These are phyloP conservation scores for Hydrophis major DNA, from an alignment of 2,797 vertebrate species.

Conservation along the genomic window DNA sequence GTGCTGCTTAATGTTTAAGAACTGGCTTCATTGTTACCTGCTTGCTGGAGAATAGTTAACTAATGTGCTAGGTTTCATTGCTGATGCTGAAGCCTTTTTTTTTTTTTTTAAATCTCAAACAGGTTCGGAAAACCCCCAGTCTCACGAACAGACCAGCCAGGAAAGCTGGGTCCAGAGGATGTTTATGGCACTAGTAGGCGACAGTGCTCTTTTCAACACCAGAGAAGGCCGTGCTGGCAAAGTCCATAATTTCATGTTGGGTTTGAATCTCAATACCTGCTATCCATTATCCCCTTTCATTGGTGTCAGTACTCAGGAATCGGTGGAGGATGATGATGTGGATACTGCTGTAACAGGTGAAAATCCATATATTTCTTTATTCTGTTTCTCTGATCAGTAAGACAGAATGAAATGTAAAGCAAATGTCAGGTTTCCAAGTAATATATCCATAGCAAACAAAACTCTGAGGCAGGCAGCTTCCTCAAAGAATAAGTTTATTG, in stretches of 20 bases:
- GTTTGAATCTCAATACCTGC: conserved; percentile 89
- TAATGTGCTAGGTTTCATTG: background rate
- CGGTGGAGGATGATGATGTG: conserved; percentile 77
- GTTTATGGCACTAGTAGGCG: conserved; percentile 89
- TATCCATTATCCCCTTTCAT: conserved; percentile 79
- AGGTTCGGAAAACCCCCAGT: conserved; percentile 81
- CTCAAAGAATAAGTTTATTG: no score
- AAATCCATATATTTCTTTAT: background rate
- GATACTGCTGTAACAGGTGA: conserved; percentile 91
- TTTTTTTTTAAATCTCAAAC: background rate
- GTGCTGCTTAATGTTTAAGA: background rate
- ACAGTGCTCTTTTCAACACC: conserved; percentile 89
- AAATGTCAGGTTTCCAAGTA: background rate
- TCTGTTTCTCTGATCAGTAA: background rate
- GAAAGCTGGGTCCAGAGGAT: conserved; percentile 94
- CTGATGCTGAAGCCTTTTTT: background rate
- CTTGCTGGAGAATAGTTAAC: background rate
- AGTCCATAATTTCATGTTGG: conserved; percentile 98
- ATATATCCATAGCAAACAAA: no score
- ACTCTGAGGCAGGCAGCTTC: no score
- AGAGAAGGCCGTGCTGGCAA: conserved; percentile 95
- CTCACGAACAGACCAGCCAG: conserved; percentile 78
- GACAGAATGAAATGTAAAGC: background rate
- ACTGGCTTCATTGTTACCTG: background rate
- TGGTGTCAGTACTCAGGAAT: conserved; percentile 62